Evolutionary conservation across 1,140 invertebrate genomes (phyloP), one percentile per base, ranked within the genome.

Genomic region (Drosophila rhopaloa): DNA sequence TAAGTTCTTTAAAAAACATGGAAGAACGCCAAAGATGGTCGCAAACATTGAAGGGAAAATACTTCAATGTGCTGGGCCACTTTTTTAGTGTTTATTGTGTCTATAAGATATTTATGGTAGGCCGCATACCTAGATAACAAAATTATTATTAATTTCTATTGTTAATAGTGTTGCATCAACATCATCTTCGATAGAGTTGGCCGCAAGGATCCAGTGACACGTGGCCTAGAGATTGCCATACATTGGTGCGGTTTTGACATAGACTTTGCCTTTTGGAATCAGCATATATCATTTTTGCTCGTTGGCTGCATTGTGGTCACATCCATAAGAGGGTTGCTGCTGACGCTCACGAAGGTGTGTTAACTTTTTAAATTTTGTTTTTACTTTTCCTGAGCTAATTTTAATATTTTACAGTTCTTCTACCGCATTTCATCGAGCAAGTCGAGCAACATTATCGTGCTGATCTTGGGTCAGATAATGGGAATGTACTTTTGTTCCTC

Each of bases 401-500:
- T 27, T n/a, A 13, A 2, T 44, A 14, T 71, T 14, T 60, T 68
- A 46, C 93, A 99, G 97, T 99, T 99, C 93, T 99, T 99, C 94
- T 99, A 99, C 93, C 98, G 98, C 81, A 99, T 99, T 88, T 99
- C 99, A n/a, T 99, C 98, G 78, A 98, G 97, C 68, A 99, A 99
- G 93, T 99, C 98, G 24, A 99, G 98, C 27, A 99, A 99, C 92
- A 97, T 99, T 41, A 99, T 99, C 79, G 99, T 99, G 5, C 93
- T 99, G 27, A 96, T 98, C 72, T 93, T 99, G 14, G 98, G 98
- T 14, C 98, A 99, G 94, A 97, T 99, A 76, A 99, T 99, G 99
- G 99, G 99, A 13, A 99, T 99, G 99, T 99, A 99, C 93, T 99
- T 99, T 94, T 97, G 99, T 29, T 99, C 98, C 1, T 99, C 98